These are phyloP conservation scores for Rostratula benghalensis DNA, from an alignment of 2,113 vertebrate genomes.

Conservation along the genomic window DNA sequence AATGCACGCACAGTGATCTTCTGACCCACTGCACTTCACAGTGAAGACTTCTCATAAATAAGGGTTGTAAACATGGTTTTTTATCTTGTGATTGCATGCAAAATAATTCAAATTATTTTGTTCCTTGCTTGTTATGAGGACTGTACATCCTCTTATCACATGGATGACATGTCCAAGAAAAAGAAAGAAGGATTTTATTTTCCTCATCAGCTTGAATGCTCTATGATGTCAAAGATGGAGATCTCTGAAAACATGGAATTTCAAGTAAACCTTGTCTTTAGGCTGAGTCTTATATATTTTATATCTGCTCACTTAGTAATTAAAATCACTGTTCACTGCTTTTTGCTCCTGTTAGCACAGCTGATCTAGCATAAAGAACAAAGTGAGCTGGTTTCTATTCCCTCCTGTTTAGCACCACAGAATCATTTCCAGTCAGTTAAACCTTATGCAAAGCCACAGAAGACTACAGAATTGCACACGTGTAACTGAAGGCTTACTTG, in stretches of 20 bases:
- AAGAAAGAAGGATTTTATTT: not conserved
- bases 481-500: not conserved
- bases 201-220: not conserved
- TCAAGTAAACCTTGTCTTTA: not conserved
- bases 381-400: not conserved
- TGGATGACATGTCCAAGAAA: not conserved
- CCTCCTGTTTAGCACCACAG: not conserved
- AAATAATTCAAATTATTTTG: not conserved
- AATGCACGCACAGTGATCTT: not conserved
- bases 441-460: not conserved
- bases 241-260: not conserved
- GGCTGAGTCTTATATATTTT: not conserved
- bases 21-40: not conserved
- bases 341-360: constrained; percentile 1
- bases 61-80: not conserved
- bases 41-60: not conserved
- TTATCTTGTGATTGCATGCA: not conserved
- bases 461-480: not conserved
- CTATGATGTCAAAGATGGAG: not conserved
- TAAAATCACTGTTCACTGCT: not conserved
- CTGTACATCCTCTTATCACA: not conserved
- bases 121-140: not conserved
- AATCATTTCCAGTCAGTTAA: constrained; percentile 21
- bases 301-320: not conserved
- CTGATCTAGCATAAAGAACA: not conserved